Evolutionary conservation across 2,888 invertebrate species (phyloP).

Genomic region (Mythimna pallens): DNA sequence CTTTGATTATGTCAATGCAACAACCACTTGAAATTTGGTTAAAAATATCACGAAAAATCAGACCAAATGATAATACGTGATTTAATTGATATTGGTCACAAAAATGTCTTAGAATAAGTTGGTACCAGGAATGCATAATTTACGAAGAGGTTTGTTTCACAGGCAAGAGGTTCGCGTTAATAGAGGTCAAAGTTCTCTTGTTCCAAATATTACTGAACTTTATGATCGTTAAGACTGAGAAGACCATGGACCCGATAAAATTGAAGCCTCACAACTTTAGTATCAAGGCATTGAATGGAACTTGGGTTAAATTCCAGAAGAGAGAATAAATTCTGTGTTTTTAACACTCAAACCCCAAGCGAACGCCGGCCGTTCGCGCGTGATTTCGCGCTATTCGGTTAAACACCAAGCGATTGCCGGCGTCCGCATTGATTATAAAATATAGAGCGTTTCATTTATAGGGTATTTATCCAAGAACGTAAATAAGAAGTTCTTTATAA

Average conservation of each 20-base stretch:
- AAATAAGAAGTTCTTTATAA: no score
- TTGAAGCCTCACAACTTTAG: conserved; percentile 71
- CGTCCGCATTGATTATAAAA: no score
- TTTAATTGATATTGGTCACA: neutral
- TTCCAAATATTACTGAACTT: conserved; percentile 78
- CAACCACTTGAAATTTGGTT: no score
- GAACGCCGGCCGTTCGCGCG: no score
- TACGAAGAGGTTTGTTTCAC: conserved; percentile 29
- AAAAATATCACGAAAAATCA: no score
- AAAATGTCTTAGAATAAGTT: neutral
- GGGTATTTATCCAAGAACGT: no score
- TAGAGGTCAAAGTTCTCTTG: conserved; percentile 81
- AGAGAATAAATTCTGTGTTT: conserved; percentile 9
- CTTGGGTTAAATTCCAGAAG: conserved; percentile 37
- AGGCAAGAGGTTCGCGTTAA: conserved; percentile 83
- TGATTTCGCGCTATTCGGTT: no score
- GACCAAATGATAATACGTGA: neutral
- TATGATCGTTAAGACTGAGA: conserved; percentile 77
- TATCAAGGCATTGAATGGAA: conserved; percentile 60
- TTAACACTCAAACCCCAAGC: no score
- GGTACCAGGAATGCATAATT: conserved; percentile 13
- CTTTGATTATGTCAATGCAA: no score
- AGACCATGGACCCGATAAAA: conserved; percentile 79
- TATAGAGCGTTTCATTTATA: no score
- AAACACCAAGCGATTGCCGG: no score